Evolutionary conservation across 2,888 invertebrate genomes (phyloP), one percentile per base, ranked within the genome.

Genomic region (Criorhina ranunculi): DNA sequence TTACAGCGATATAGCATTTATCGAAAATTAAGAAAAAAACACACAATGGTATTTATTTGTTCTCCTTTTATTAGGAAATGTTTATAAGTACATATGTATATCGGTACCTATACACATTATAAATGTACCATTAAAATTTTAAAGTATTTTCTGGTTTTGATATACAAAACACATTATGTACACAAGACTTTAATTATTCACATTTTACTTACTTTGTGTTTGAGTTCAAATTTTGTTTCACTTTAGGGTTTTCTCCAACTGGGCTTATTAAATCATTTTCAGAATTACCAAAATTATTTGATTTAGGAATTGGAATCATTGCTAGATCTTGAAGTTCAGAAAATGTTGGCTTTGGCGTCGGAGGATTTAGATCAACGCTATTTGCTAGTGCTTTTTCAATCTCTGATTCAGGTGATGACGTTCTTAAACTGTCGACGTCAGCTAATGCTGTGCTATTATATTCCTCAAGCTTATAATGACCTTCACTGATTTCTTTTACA

Each of bases 341-440:
- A 57, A 90, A 86, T 17, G 90, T 90, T 6, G 92, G 91, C 49
- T 90, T 90, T 2, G 91, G 91, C 53, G 91, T 90, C 3, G 91
- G 90, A 37, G 91, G 89, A 81, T 88, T 89, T 75, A 88, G 88
- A 51, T 89, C 88, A 17, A 87, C 87, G 17, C 55, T 83, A 73
- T 91, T 91, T 53, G 91, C 90, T 79, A 91, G 80, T 0, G 90
- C 90, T 31, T 89, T 85, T 66, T 91, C 92, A 12, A 91, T 92
- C 88, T 92, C 92, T 55, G 92, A 91, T 80, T 92, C 92, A 9
- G 91, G 90, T 17, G 91, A 91, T 2, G 90, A 89, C 2, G 91
- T 91, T 88, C 89, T 90, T 70, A 92, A 86, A 72, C 91, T 91
- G 53, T 92, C 91, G 1, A 86, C 88, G 79, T 91, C 90, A 0